phyloP scores from a whole-genome alignment of 92 coral and sea anemone genomes.

The Epizoanthus rinbou region DNA sequence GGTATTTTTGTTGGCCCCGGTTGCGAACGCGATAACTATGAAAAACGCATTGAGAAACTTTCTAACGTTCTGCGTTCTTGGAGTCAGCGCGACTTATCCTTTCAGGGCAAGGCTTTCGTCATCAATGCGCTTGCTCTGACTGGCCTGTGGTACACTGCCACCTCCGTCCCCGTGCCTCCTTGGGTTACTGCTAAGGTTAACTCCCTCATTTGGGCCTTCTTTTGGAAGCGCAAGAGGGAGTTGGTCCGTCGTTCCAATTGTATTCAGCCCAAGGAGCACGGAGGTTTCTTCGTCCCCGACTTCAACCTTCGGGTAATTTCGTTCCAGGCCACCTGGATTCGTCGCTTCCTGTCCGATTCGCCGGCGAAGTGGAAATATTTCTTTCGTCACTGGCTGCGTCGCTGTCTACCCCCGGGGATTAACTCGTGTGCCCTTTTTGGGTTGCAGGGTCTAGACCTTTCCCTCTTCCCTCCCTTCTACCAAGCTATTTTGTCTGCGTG shows the following conservation, averaged over 20 bases:
- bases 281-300: neutral
- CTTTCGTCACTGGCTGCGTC: neutral
- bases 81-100: constrained; percentile 16
- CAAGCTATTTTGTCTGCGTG: neutral
- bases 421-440: neutral
- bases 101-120: constrained; percentile 32
- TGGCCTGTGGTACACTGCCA: constrained; percentile 40
- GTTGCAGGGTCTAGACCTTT: neutral
- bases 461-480: neutral
- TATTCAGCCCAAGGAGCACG: neutral
- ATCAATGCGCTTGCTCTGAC: constrained; percentile 39
- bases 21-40: neutral
- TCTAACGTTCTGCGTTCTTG: neutral
- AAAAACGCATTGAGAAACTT: neutral
- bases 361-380: neutral
- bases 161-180: neutral
- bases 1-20: constrained; percentile 21
- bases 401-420: neutral
- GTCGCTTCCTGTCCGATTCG: neutral
- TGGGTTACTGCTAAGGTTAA: too few species aligned
- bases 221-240: too few species aligned
- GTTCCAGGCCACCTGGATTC: neutral
- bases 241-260: too few species aligned
- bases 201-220: neutral
- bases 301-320: neutral